A percentile compares a stretch with the other conserved stretches of the same genome.
phyloP scores from a whole-genome alignment of 2,113 vertebrate genomes.

The Marmota flaviventris region DNA sequence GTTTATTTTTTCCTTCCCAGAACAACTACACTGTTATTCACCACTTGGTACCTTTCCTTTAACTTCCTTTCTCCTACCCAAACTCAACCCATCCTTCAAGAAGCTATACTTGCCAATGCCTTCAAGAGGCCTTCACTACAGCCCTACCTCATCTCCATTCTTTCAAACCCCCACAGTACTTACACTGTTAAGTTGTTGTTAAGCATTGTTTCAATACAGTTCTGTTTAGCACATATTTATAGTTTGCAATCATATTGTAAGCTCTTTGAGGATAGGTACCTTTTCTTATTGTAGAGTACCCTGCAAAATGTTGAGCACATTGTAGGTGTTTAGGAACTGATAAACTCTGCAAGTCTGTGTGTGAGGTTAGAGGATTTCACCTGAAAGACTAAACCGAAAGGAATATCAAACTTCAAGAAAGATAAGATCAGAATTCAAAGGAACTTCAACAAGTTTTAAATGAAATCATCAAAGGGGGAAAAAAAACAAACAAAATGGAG shows the following conservation, averaged over 20 bases:
- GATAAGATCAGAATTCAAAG: conserved; percentile 66
- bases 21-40: background rate
- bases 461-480: conserved; percentile 10
- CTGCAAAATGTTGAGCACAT: background rate
- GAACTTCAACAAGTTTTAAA: conserved; percentile 46
- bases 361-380: background rate
- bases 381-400: conserved; percentile 42
- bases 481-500: conserved; percentile 47
- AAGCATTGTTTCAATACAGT: conserved; percentile 1
- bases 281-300: conserved; percentile 37
- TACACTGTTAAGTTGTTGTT: conserved; percentile 22
- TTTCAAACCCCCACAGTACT: background rate
- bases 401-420: background rate
- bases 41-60: conserved; percentile 1
- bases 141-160: background rate
- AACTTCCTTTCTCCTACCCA: background rate
- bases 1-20: background rate
- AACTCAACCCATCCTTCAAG: conserved; percentile 36
- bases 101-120: background rate
- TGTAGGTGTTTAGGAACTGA: conserved; percentile 28
- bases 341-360: conserved; percentile 45
- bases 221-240: conserved; percentile 37
- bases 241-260: conserved; percentile 34
- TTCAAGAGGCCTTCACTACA: background rate
- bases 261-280: conserved; percentile 1